Base-by-base conservation (phyloP, 1,140 invertebrate genomes). In the Trachelipus rathkii region DNA sequence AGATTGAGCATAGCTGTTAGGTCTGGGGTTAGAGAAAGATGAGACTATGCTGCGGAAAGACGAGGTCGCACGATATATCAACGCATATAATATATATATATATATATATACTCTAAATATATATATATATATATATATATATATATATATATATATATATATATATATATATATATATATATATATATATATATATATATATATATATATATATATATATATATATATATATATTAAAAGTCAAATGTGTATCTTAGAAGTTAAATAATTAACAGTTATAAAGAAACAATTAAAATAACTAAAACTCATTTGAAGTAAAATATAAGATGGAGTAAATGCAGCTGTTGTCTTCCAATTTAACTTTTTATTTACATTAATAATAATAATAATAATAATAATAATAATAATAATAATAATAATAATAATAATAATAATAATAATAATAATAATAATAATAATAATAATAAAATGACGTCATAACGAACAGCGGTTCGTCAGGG, bases 361-460 rank as follows among this genome's bases (percentile, higher is more conserved):
- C 33, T 33, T 33, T 33, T 33, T 33, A 33, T 33, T 33, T 33
- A 33, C 33, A 33, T 33, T 1, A 33, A 3, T 3, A 33, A 78
- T 43, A 21, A 69, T 45, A 19, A 74, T 67, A 44, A 11, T 13
- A 45, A n/a, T 13, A 44, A 23, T 45, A n/a, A 44, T 72, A 9
- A 70, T 71, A 46, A 44, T 15, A 24, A 43, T 50, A 71, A 72
- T 44, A 44, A 76, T 76, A 15, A 24, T 71, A 68, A 44, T 19
- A 23, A 53, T 76, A 43, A 53, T 21, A 24, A 77, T 44, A 78
- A 44, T 21, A 43, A 60, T 53, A 67, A 33, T 50, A 23, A 83
- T 81, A 85, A 84, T 90, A 90, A 90, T 82, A 72, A 45, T n/a
- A 45, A 72, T 72, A 72, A 45, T 1, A 24, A 9, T 68, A 21